Evolutionary conservation across 2,888 invertebrate species (phyloP).

Genomic region (Ophion obscuratus): DNA sequence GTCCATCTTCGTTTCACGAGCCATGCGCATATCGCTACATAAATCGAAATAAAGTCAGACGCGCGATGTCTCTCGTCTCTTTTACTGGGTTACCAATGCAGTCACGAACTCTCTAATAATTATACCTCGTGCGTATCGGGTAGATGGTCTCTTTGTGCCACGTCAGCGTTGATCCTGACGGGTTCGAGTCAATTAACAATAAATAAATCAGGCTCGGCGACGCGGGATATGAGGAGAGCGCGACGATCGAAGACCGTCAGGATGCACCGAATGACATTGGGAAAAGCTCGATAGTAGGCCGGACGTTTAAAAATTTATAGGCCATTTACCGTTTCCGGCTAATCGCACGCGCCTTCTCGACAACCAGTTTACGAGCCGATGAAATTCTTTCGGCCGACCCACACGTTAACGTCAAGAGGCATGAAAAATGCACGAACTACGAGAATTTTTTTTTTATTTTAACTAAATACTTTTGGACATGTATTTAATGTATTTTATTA

Average conservation of each 20-base stretch:
- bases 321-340: slow-evolving; percentile 70
- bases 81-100: slow-evolving; percentile 61
- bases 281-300: slow-evolving; percentile 61
- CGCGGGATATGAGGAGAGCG: slow-evolving; percentile 33
- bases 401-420: not conserved
- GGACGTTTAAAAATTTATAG: slow-evolving; percentile 69
- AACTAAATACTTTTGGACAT: no score
- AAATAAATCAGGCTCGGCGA: slow-evolving; percentile 65
- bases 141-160: slow-evolving; percentile 56
- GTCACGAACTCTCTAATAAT: slow-evolving; percentile 62
- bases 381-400: slow-evolving; percentile 3
- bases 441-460: no score
- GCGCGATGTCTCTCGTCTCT: slow-evolving; percentile 32
- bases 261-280: slow-evolving; percentile 58
- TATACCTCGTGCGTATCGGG: slow-evolving; percentile 43
- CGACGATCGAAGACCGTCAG: slow-evolving; percentile 26
- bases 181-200: slow-evolving; percentile 71
- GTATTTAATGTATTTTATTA: no score
- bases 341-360: slow-evolving; percentile 34
- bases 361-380: slow-evolving; percentile 25
- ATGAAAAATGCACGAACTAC: no score
- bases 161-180: slow-evolving; percentile 63
- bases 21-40: slow-evolving; percentile 21
- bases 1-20: slow-evolving; percentile 21
- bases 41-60: slow-evolving; percentile 44